Conservation (phyloP, 2,797 vertebrate species). For the Chloroceryle inda region DNA sequence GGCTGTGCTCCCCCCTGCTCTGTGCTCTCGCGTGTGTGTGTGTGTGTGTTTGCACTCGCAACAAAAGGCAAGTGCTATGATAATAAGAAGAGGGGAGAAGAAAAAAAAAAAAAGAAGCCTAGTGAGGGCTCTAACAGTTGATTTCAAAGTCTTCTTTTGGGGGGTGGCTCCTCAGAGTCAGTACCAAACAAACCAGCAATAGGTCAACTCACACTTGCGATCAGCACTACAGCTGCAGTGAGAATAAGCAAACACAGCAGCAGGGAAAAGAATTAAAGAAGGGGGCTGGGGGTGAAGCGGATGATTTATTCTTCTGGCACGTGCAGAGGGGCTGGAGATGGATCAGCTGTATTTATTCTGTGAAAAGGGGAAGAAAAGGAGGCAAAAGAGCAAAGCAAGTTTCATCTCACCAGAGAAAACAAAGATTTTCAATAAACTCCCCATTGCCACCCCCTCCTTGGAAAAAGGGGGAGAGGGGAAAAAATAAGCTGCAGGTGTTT, state of each 20-base stretch:
- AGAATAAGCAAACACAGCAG: conserved; percentile 79
- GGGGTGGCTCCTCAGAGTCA: background rate
- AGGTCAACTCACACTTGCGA: conserved; percentile 64
- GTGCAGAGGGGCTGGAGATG: conserved; percentile 86
- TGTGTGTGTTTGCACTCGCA: conserved; percentile 50
- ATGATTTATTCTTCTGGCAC: conserved; percentile 85
- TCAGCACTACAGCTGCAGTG: conserved; percentile 77
- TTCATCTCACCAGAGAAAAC: conserved; percentile 55
- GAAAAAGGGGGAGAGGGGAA: background rate
- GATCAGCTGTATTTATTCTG: conserved; percentile 98
- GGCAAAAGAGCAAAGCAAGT: conserved; percentile 75
- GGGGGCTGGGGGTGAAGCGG: conserved; percentile 40
- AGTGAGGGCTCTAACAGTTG: conserved; percentile 11
- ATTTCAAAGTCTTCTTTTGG: conserved; percentile 52
- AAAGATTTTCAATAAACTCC: conserved; percentile 74
- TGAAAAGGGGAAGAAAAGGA: conserved; percentile 81
- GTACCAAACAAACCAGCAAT: conserved; percentile 68
- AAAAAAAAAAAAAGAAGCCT: background rate
- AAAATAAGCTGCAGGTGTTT: conserved; percentile 76
- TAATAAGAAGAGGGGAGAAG: background rate
- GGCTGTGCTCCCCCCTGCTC: conserved; percentile 40
- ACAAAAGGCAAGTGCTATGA: conserved; percentile 68
- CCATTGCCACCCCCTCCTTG: background rate
- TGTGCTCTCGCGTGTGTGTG: background rate
- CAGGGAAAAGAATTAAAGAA: conserved; percentile 63